Percentiles rank a stretch among this genome's conserved stretches.
These are phyloP conservation scores for Periophthalmodon schlosseri DNA, from an alignment of 2,113 vertebrate species.

Conservation along the genomic window DNA sequence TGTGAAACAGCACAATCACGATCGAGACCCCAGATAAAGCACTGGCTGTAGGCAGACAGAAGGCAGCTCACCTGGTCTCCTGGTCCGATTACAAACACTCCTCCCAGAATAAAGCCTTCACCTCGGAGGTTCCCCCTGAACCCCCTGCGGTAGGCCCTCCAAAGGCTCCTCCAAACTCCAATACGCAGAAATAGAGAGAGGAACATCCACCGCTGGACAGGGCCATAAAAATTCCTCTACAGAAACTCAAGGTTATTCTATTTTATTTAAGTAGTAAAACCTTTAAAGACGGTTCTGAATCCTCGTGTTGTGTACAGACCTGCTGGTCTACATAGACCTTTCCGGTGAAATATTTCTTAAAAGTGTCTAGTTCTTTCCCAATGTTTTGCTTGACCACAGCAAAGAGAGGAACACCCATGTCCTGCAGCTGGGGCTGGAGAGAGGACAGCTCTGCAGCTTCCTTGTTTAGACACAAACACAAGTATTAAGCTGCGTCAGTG, in stretches of 20 bases:
- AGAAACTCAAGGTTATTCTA: constrained; percentile 20
- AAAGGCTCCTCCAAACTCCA: constrained; percentile 85
- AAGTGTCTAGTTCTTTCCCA: constrained; percentile 83
- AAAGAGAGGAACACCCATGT: constrained; percentile 84
- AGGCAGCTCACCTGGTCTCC: constrained; percentile 45
- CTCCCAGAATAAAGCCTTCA: constrained; percentile 87
- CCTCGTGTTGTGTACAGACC: constrained; percentile 67
- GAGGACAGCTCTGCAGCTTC: constrained; percentile 89
- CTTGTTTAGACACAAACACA: constrained; percentile 57
- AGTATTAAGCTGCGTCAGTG: background rate
- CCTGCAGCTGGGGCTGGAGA: constrained; percentile 84
- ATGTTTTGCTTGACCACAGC: constrained; percentile 92
- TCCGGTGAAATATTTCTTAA: constrained; percentile 88
- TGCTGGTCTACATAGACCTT: constrained; percentile 89
- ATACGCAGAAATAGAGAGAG: constrained; percentile 81
- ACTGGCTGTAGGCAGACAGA: background rate
- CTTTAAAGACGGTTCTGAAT: background rate
- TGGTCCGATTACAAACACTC: constrained; percentile 76
- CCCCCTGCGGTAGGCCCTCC: constrained; percentile 82
- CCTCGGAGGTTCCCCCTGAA: constrained; percentile 85
- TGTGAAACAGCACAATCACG: constrained; percentile 45
- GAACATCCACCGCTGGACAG: constrained; percentile 81
- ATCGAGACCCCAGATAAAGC: background rate
- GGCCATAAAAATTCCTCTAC: constrained; percentile 89
- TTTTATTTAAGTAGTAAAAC: constrained; percentile 11